Base-by-base conservation (phyloP, 2,797 vertebrate species). In the Chelmon rostratus region DNA sequence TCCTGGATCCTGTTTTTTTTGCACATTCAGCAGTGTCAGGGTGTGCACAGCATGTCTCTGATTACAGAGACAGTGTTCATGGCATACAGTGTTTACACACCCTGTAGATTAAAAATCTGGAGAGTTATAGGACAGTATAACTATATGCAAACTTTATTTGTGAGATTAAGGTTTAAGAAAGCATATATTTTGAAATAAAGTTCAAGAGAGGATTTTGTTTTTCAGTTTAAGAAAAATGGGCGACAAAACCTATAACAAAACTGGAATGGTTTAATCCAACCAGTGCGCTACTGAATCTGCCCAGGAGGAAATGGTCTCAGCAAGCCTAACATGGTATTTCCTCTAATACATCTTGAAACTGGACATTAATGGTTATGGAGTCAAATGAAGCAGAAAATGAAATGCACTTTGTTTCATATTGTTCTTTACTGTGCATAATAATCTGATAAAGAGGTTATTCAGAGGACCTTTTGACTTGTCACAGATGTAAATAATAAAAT, bases 11-110 rank as follows among this genome's bases (percentile, higher is more conserved):
- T 61, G 28, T 31, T 31, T 31, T 31, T 28, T 28, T 31, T 31
- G 28, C 53, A 31, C 46, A 67, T 28, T 19, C 38, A 53, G 28
- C 12, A 23, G 15, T n/a, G 53, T 75, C 18, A 57, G 19, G 2
- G 57, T 68, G 40, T 40, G 33, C 16, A 46, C 25, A 47, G 50
- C 13, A 44, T 31, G 35, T 40, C 35, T 23, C 59, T 52, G 28
- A 73, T 19, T n/a, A n/a, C 11, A 57, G 56, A 68, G 35, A 49
- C 9, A 15, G 33, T 23, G 52, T 64, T 70, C 49, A 66, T 37
- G 28, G 21, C 23, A 16, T 21, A 65, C 58, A 40, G 47, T 49
- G 35, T 28, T 46, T 0, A 68, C 62, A 73, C 5, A 19, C 6
- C 37, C 62, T 44, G 10, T 25, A 9, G 59, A 59, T 33, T 16